Conservation (phyloP, 2,888 invertebrate species). For the Gnatocerus cornutus region DNA sequence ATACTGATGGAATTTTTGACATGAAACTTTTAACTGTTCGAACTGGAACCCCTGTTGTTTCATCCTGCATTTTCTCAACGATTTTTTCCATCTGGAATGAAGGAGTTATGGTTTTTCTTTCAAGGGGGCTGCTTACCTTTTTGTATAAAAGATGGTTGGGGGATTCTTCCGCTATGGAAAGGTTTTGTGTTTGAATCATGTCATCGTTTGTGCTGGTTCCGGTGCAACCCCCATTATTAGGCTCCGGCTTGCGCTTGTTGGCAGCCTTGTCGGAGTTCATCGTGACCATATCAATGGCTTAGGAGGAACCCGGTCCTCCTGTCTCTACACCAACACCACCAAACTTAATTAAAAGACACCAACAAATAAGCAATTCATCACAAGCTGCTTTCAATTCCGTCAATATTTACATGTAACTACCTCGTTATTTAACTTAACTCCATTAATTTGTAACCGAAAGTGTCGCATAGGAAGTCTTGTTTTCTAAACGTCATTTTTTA, state of each 20-base stretch:
- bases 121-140: constrained; percentile 75
- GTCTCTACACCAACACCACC: constrained; percentile 53
- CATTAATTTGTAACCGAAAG: constrained; percentile 55
- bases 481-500: constrained; percentile 59
- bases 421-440: constrained; percentile 54
- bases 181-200: constrained; percentile 56
- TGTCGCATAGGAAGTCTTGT: constrained; percentile 55
- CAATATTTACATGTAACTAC: constrained; percentile 15
- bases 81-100: constrained; percentile 92
- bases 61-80: constrained; percentile 97
- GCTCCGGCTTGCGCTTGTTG: constrained; percentile 75
- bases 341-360: constrained; percentile 34
- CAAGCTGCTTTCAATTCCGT: neutral
- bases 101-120: neutral
- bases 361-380: constrained; percentile 19
- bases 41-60: constrained; percentile 93
- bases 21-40: constrained; percentile 99
- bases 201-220: constrained; percentile 66
- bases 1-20: constrained; percentile 98
- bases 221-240: constrained; percentile 70
- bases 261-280: constrained; percentile 79
- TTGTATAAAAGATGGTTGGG: constrained; percentile 92
- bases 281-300: constrained; percentile 76
- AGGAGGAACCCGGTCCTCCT: constrained; percentile 64
- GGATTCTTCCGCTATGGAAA: constrained; percentile 78